phyloP scores from a whole-genome alignment of 2,888 invertebrate genomes.

The Pasiphila rectangulata region DNA sequence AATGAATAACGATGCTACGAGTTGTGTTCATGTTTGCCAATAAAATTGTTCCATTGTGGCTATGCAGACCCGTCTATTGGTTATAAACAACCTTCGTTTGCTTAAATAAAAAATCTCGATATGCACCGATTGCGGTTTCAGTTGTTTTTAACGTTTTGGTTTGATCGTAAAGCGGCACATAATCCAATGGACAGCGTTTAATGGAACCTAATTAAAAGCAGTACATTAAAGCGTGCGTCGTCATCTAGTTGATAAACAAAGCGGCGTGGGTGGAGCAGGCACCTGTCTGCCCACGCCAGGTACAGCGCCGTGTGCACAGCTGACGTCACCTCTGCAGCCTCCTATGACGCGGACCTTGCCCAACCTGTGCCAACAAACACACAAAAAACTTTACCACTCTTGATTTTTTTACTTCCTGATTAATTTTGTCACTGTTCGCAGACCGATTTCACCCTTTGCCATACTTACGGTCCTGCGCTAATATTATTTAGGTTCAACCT shows the following conservation, averaged over 20 bases:
- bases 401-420: conserved; percentile 28
- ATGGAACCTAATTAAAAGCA: conserved; percentile 34
- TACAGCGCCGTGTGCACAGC: conserved; percentile 72
- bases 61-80: conserved; percentile 8
- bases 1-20: conserved; percentile 11
- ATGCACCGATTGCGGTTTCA: conserved; percentile 31
- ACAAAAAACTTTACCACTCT: conserved; percentile 26
- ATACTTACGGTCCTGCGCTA: no score
- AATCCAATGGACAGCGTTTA: conserved; percentile 27
- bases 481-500: no score
- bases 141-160: conserved; percentile 33
- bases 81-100: conserved; percentile 20
- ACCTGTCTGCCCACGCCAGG: conserved; percentile 58
- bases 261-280: conserved; percentile 62
- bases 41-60: conserved; percentile 16
- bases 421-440: no score
- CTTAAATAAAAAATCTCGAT: conserved; percentile 19
- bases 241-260: conserved; percentile 49
- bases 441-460: no score
- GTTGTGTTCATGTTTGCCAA: conserved; percentile 13
- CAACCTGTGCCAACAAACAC: conserved; percentile 48
- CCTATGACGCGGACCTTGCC: conserved; percentile 48
- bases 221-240: conserved; percentile 31
- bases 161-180: conserved; percentile 30
- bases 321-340: conserved; percentile 70